Percentiles rank a stretch among this genome's conserved stretches.
These are phyloP conservation scores for Plutella xylostella DNA, from an alignment of 2,888 invertebrate genomes.

Conservation along the genomic window DNA sequence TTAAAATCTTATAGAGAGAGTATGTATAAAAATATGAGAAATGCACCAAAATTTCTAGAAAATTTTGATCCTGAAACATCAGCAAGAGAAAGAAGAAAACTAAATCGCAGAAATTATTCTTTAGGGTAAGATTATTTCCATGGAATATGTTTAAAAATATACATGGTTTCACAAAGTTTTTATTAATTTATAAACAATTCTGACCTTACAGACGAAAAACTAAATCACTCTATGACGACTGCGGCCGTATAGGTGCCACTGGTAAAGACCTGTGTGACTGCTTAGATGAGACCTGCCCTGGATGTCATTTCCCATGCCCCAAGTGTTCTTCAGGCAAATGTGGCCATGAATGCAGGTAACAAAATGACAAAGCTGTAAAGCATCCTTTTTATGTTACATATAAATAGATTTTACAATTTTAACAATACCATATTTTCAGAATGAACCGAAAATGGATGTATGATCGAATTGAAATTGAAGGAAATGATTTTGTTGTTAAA, in stretches of 20 bases:
- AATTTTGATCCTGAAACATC: conserved; percentile 86
- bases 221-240: conserved; percentile 77
- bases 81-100: conserved; percentile 80
- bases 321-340: conserved; percentile 82
- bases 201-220: conserved; percentile 52
- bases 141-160: no score
- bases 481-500: conserved; percentile 75
- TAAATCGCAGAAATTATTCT: conserved; percentile 71
- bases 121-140: background rate
- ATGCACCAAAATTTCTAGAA: conserved; percentile 42
- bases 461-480: conserved; percentile 83
- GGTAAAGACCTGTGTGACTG: conserved; percentile 88
- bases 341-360: conserved; percentile 84
- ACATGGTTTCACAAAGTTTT: background rate
- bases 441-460: conserved; percentile 81
- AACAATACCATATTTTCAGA: conserved; percentile 67
- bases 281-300: conserved; percentile 78
- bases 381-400: background rate
- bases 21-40: no score
- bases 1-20: no score
- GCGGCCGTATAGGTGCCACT: conserved; percentile 72
- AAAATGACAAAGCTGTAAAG: background rate
- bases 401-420: background rate
- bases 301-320: conserved; percentile 86
- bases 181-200: no score